Base-by-base conservation (phyloP, 2,113 vertebrate species). In the Circaetus gallicus region DNA sequence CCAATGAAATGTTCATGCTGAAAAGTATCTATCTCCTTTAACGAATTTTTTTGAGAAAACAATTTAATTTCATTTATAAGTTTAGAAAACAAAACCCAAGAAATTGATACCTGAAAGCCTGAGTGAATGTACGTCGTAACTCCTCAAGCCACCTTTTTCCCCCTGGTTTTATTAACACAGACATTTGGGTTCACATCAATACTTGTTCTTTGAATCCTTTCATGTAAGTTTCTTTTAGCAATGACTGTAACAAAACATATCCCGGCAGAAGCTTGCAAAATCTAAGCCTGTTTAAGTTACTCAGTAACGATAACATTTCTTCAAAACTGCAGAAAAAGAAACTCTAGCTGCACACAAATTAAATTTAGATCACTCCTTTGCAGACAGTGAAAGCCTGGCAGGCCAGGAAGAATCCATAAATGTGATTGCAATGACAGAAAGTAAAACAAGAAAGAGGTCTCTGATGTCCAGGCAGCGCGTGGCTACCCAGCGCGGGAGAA, bases 291-390 rank as follows among this genome's bases (percentile, higher is more conserved):
- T 61, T 96, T 53, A 94, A 58, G 74, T 82, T 76, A 78, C 32
- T 69, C 43, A 34, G 40, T 86, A 90, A 94, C 80, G 71, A 91
- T 29, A 95, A 90, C 32, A 42, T 82, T 82, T 87, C 40, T 85
- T 43, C 40, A 89, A 84, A 91, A 92, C 31, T 55, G 76, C 65
- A 95, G 47, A 66, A 90, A 63, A 89, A 86, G 32, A 76, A 89
- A 82, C 31, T 82, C 70, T 61, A 93, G 53, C 82, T 82, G 49
- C 85, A 82, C 2, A 7, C 56, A 93, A 90, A 93, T 90, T 90
- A 90, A 94, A 92, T 86, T 86, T 66, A 94, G 92, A 95, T 79
- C 36, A 61, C 40, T 95, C 53, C 20, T 93, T 95, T 92, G 78
- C 87, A 95, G 16, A 82, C 19, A 87, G 74, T 22, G 32, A 82